phyloP scores from a whole-genome alignment of 2,113 vertebrate species.

The Hassar affinis region DNA sequence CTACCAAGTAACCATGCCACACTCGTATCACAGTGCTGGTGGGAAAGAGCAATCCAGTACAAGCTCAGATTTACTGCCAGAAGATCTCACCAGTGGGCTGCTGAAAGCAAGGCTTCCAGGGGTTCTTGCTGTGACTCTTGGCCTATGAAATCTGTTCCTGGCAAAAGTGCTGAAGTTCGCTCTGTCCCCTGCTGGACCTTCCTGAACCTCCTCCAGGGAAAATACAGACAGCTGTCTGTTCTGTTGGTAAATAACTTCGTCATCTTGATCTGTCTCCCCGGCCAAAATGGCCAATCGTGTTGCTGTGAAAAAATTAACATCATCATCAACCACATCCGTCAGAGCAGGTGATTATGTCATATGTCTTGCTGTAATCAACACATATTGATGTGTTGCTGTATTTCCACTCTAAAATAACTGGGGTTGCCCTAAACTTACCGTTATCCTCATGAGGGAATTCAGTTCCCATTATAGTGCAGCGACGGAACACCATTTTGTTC shows the following conservation, averaged over 20 bases:
- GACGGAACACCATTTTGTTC: constrained; percentile 96
- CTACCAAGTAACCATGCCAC: not conserved
- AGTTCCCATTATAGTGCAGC: constrained; percentile 86
- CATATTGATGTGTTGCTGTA: not conserved
- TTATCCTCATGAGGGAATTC: constrained; percentile 94
- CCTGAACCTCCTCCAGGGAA: constrained; percentile 49
- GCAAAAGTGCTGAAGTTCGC: constrained; percentile 1
- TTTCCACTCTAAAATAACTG: not conserved
- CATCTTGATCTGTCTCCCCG: constrained; percentile 56
- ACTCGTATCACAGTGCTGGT: not conserved
- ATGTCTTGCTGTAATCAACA: too few relatives aligned
- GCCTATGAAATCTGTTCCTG: constrained; percentile 37
- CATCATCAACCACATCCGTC: not conserved
- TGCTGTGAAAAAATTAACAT: constrained; percentile 54
- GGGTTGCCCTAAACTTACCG: constrained; percentile 55
- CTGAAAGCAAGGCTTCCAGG: constrained; percentile 69
- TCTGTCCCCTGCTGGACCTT: constrained; percentile 22
- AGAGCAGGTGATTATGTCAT: not conserved
- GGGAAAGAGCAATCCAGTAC: not conserved
- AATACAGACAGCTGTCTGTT: constrained; percentile 45
- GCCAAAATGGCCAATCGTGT: constrained; percentile 63
- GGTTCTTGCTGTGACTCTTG: constrained; percentile 51
- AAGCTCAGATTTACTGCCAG: not conserved
- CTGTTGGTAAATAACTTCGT: constrained; percentile 63
- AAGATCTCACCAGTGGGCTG: constrained; percentile 68